Evolutionary conservation across 2,888 invertebrate species (phyloP).

Genomic region (Seira ritae): DNA sequence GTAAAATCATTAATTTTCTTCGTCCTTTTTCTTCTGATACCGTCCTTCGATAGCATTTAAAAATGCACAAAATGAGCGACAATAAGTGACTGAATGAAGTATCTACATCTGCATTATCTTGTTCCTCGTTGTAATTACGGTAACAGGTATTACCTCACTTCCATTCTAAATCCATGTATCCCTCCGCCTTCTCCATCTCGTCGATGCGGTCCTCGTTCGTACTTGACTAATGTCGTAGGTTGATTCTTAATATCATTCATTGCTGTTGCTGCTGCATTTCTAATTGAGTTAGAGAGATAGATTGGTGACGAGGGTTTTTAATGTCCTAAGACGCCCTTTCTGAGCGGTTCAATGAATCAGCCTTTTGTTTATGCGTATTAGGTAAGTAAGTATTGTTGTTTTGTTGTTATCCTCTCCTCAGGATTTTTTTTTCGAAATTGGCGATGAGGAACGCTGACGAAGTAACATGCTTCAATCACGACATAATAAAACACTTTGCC

Average conservation of each 20-base stretch:
- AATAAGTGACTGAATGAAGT: too few species aligned
- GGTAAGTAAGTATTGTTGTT: too few species aligned
- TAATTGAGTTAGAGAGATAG: background rate
- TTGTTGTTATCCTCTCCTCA: too few species aligned
- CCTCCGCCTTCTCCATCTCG: background rate
- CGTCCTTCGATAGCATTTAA: background rate
- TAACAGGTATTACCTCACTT: conserved; percentile 1
- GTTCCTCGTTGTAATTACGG: background rate
- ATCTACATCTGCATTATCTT: background rate
- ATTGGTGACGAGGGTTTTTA: background rate
- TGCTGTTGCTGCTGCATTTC: too few species aligned
- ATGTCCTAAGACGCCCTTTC: background rate
- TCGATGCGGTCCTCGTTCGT: background rate
- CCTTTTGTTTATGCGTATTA: background rate
- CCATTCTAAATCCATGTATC: background rate
- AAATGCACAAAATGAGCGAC: background rate
- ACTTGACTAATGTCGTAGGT: background rate
- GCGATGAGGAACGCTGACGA: too few species aligned
- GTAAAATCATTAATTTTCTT: too few species aligned
- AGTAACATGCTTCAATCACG: too few species aligned
- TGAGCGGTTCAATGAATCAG: background rate
- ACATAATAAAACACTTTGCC: too few species aligned
- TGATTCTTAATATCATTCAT: too few species aligned
- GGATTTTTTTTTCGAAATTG: too few species aligned
- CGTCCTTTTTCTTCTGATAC: background rate